Conservation (phyloP, 2,797 vertebrate genomes). For the Streptopelia turtur region DNA sequence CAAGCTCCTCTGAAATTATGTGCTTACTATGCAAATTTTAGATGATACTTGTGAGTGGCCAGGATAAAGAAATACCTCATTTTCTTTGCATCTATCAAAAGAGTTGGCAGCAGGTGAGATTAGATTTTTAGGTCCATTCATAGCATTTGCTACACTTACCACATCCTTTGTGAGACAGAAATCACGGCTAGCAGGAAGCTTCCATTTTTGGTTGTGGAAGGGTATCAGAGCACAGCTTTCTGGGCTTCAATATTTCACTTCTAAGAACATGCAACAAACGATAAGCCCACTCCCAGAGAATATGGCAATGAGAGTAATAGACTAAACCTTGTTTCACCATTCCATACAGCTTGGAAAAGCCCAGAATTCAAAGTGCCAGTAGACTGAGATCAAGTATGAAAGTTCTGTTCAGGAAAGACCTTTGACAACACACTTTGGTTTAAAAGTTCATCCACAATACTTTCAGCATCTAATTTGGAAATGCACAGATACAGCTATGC, state of each 20-base stretch:
- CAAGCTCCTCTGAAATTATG: not conserved
- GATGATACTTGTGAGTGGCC: not conserved
- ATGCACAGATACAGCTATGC: not conserved
- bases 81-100: not conserved
- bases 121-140: not conserved
- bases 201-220: not conserved
- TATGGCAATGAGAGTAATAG: not conserved
- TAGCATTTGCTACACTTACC: not conserved
- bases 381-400: not conserved
- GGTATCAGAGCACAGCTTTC: not conserved
- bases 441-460: not conserved
- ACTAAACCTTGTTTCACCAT: not conserved
- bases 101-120: not conserved
- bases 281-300: not conserved
- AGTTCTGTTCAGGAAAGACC: not conserved
- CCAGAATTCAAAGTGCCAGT: not conserved
- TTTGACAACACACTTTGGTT: not conserved
- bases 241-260: not conserved
- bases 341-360: not conserved
- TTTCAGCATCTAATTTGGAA: not conserved
- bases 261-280: not conserved
- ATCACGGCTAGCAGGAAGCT: not conserved
- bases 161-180: not conserved
- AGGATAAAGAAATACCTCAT: not conserved
- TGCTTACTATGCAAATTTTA: not conserved